Evolutionary conservation across 2,113 vertebrate genomes (phyloP), one percentile per base, ranked within the genome.

Genomic region (Nipponia nippon): DNA sequence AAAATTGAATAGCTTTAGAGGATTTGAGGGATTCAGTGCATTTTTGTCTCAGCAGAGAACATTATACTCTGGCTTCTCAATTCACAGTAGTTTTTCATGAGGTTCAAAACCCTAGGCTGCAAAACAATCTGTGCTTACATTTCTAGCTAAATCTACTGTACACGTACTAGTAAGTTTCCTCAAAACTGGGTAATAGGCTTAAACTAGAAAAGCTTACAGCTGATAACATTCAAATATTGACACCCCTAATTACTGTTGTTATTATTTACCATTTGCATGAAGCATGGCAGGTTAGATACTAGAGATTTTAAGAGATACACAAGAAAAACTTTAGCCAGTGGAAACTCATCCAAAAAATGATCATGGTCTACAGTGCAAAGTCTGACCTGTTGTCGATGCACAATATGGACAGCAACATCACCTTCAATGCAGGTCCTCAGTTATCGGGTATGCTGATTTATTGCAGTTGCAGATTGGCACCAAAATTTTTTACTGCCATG

Each of bases 11-110:
- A 53, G 19, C 49, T 91, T 90, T 40, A 16, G 16, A 49, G 53
- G 10, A 61, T 62, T 90, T 86, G 75, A 94, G 80, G 36, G 47
- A 49, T 83, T 76, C 53, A 61, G 49, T 58, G 8, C 11, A 46
- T 83, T 94, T 94, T 93, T 72, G 2, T 94, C 59, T 85, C 36
- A 93, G 20, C 56, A 91, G 70, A 90, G 19, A 79, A 29, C 3
- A 56, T 16, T 46, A 17, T 55, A 76, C 19, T 50, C 34, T 16
- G 34, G 7, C 32, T 87, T 90, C 58, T 40, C 53, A 50, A 6
- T 50, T 87, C 44, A 52, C 23, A 71, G 11, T 16, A 65, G 34
- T 7, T 71, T 82, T 87, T 76, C 23, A 32, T 1, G 5, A 67
- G 12, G 40, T 75, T 89, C 23, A 78, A 89, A 88, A 86, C 11